Evolutionary conservation across 1,140 invertebrate species (phyloP).

Genomic region (Uloborus diversus): DNA sequence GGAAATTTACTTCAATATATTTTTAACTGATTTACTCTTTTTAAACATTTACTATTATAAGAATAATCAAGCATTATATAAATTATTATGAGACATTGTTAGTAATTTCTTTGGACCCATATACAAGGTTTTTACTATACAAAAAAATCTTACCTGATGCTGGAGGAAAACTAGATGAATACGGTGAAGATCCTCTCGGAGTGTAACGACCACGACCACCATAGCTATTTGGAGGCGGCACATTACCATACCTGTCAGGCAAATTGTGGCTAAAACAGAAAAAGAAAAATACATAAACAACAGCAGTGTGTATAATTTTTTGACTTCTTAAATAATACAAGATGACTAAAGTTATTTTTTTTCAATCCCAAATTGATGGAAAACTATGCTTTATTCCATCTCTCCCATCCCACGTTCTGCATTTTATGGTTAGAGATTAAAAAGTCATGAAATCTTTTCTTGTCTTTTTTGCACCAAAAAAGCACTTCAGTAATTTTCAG

Average conservation of each 20-base stretch:
- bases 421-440: too few relatives aligned
- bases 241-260: slow-evolving; percentile 33
- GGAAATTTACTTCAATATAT: too few relatives aligned
- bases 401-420: too few relatives aligned
- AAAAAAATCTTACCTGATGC: neutral
- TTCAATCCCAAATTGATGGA: neutral
- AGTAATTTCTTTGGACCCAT: too few relatives aligned
- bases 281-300: neutral
- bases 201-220: neutral
- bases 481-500: too few relatives aligned
- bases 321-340: neutral
- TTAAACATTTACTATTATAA: too few relatives aligned
- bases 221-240: slow-evolving; percentile 24
- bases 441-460: too few relatives aligned
- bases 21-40: too few relatives aligned
- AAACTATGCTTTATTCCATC: neutral
- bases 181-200: neutral
- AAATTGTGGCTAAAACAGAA: slow-evolving; percentile 12
- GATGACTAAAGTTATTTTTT: neutral
- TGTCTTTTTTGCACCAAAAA: too few relatives aligned
- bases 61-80: too few relatives aligned
- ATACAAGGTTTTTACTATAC: too few relatives aligned
- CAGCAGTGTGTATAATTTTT: neutral
- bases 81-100: too few relatives aligned
- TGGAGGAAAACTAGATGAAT: neutral